Evolutionary conservation across 2,113 vertebrate species (phyloP).

Genomic region (Polyodon spathula): DNA sequence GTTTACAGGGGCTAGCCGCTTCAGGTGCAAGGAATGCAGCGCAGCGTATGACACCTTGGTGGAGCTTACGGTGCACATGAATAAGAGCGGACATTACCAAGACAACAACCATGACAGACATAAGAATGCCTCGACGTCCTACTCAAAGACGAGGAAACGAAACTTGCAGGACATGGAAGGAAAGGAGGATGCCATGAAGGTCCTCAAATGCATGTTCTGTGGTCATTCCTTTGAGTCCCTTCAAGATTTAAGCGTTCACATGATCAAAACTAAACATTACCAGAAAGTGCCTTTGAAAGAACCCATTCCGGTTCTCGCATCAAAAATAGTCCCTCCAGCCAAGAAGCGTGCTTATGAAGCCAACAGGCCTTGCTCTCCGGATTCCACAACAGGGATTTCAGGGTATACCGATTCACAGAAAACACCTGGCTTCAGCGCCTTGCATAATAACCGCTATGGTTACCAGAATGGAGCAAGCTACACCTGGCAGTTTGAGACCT

Average conservation of each 20-base stretch:
- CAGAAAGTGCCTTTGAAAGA: conserved; percentile 99
- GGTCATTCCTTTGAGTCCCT: conserved; percentile 96
- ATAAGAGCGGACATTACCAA: conserved; percentile 91
- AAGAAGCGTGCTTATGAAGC: conserved; percentile 90
- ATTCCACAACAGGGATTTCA: conserved; percentile 81
- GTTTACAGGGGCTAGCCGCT: conserved; percentile 91
- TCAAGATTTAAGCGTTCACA: conserved; percentile 94
- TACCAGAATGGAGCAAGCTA: conserved; percentile 97
- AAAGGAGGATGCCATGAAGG: conserved; percentile 93
- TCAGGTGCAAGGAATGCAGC: conserved; percentile 91
- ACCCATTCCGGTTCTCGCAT: conserved; percentile 85
- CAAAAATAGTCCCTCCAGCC: conserved; percentile 80
- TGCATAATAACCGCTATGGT: conserved; percentile 84
- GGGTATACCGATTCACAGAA: conserved; percentile 73
- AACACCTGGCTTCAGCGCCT: conserved; percentile 50
- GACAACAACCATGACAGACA: conserved; percentile 91
- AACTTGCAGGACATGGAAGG: conserved; percentile 89
- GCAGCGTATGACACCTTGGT: conserved; percentile 94
- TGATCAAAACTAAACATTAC: conserved; percentile 99
- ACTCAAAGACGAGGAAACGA: conserved; percentile 84
- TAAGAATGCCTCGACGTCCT: conserved; percentile 72
- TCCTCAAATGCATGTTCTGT: conserved; percentile 97
- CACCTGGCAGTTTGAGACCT: conserved; percentile 97
- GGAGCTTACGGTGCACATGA: conserved; percentile 94
- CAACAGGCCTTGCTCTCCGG: conserved; percentile 84